Evolutionary conservation across 2,113 vertebrate genomes (phyloP), one percentile per base, ranked within the genome.

Genomic region (Emydura subglobosa): DNA sequence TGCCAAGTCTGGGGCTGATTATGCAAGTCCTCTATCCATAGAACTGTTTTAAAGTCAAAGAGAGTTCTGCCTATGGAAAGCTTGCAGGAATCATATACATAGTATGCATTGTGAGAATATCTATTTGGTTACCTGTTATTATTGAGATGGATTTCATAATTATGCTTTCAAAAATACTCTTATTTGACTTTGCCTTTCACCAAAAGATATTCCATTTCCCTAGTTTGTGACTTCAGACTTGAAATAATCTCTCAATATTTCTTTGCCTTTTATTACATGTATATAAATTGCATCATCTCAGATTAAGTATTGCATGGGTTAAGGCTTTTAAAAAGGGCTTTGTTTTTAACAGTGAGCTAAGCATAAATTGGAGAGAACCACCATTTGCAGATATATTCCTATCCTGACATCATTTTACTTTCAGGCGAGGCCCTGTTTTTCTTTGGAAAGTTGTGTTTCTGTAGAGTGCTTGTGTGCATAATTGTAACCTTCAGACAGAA

Each of bases 401-500:
- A 50, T 92, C 76, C 81, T 97, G 96, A 97, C 97, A 97, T 97
- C 96, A 97, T 93, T 80, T 7, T 51, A 81, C 80, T 94, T 95
- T 97, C 94, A 53, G 68, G 50, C 19, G 72, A 1, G 10, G 53
- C 22, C 1, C 24, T 91, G 27, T 83, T 98, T 97, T 97, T 81
- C 90, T 94, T 97, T 93, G 83, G 85, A 80, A 97, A 87, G 87
- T 93, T 2, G 0, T 95, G 80, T 97, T 97, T 98, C 92, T 86
- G 50, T 54, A 29, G 92, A 89, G 83, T 80, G 59, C 85, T 44
- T 3, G 4, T 24, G 10, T 82, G 91, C 74, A 3, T 88, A 96
- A 87, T 90, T 91, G 25, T 2, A 82, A 89, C 50, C 59, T 96
- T 51, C 81, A 83, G 65, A 17, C 82, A n/a, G 49, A 95, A 96